These are phyloP conservation scores for Thera britannica DNA, from an alignment of 2,888 invertebrate species.

Conservation along the genomic window DNA sequence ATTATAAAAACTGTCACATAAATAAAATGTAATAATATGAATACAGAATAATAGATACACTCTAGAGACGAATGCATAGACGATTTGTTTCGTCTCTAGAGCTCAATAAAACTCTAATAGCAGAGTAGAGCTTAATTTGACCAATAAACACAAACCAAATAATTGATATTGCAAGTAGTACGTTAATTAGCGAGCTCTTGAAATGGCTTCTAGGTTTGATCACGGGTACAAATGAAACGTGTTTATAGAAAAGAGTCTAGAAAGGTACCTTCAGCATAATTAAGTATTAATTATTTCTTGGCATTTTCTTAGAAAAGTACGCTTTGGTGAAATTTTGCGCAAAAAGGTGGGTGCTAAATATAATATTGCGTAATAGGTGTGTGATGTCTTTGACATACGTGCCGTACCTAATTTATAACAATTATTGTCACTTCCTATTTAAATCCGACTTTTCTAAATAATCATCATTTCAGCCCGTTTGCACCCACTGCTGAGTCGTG, in stretches of 20 bases:
- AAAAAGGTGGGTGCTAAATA: not conserved
- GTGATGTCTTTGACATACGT: not conserved
- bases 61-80: too few relatives aligned
- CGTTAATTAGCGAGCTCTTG: slow-evolving; percentile 11
- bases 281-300: not conserved
- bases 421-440: too few relatives aligned
- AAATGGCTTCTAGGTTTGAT: slow-evolving; percentile 14
- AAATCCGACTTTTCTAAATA: too few relatives aligned
- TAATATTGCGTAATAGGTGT: not conserved
- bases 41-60: too few relatives aligned
- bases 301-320: not conserved
- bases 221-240: slow-evolving; percentile 6
- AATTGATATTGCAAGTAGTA: slow-evolving; percentile 5
- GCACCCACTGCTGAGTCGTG: too few relatives aligned
- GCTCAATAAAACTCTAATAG: not conserved
- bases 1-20: too few relatives aligned
- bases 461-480: too few relatives aligned
- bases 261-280: not conserved
- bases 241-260: slow-evolving; percentile 3
- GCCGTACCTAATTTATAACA: too few relatives aligned
- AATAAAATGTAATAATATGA: too few relatives aligned
- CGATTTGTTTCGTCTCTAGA: not conserved
- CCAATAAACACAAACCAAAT: slow-evolving; percentile 6
- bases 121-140: not conserved
- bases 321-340: too few relatives aligned